Evolutionary conservation across 2,888 invertebrate genomes (phyloP).

Genomic region (Cetonia aurata): DNA sequence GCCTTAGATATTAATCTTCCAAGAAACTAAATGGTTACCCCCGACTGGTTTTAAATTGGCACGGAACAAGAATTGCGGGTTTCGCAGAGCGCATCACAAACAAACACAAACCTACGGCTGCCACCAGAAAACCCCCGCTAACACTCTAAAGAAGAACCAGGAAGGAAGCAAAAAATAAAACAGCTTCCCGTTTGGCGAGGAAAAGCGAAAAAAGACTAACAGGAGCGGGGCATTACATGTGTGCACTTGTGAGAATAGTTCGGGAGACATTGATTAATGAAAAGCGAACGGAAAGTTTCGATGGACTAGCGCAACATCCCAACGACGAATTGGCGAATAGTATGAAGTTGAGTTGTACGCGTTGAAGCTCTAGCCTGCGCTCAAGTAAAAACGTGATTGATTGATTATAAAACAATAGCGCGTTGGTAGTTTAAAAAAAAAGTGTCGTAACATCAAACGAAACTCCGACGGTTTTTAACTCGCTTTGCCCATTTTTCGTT

Average conservation of each 20-base stretch:
- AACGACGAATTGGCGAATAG: conserved; percentile 49
- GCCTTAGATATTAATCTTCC: conserved; percentile 38
- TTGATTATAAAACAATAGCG: conserved; percentile 54
- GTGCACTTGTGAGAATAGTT: conserved; percentile 24
- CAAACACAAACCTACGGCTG: conserved; percentile 18
- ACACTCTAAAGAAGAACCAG: conserved; percentile 55
- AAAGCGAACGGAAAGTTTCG: conserved; percentile 56
- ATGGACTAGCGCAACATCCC: conserved; percentile 55
- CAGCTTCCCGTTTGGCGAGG: conserved; percentile 41
- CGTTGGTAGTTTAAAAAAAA: conserved; percentile 8
- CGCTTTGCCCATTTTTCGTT: not conserved
- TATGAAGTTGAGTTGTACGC: not conserved
- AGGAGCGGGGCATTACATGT: not conserved
- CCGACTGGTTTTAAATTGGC: conserved; percentile 34
- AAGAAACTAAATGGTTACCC: conserved; percentile 41
- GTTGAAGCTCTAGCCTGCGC: conserved; percentile 13
- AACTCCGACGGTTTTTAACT: conserved; percentile 10
- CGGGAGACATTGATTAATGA: conserved; percentile 66
- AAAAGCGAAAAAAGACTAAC: conserved; percentile 26
- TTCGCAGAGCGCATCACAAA: conserved; percentile 2
- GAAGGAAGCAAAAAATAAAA: conserved; percentile 64
- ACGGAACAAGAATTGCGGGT: conserved; percentile 2
- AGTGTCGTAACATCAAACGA: conserved; percentile 5
- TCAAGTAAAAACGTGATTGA: conserved; percentile 42
- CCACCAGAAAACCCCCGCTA: conserved; percentile 10